Base-by-base conservation (phyloP, 35 echinoderm and acorn worm species). In the Nesometra sesokonis region DNA sequence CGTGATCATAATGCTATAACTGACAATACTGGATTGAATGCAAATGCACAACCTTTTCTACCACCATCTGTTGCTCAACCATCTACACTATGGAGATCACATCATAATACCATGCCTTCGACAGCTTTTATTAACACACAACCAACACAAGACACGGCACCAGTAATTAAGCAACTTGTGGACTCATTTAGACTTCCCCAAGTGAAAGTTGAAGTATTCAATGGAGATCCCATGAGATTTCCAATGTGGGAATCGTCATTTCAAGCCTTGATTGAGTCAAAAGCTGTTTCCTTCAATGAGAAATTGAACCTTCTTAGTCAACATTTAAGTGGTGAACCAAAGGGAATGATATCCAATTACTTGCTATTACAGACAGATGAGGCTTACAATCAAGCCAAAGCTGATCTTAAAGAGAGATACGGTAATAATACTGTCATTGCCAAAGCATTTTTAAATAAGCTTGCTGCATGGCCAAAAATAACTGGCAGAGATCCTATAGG, bases 291-390 rank as follows among this genome's bases (percentile, higher is more conserved):
- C 76, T 13, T 46, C 23, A 33, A 57, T 77, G 87, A 89, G 23
- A 84, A 85, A 35, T 32, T 90, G 3, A 57, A 90, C 57, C 43
- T 52, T 9, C 43, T 90, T 17, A 84, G 82, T 32, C 13, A 37
- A 27, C 77, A 78, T 29, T 47, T 84, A 27, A 0, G 32, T 17
- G 82, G 88, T 13, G 67, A 85, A 29, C 81, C 88, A 0, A 90
- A 84, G 30, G 43, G 77, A 15, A n/a, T 90, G 46, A 82, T 90
- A 0, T 46, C 76, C 27, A 82, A 90, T 35, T 85, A 90, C 67
- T 36, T 85, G 88, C 37, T 88, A 31, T 27, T 88, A 4, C 32
- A 78, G 36, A 88, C 77, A 15, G 86, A 88, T 17, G 86, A 88
- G 1, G 78, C 81, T 7, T 90, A 90, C 29, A 13, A 35, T 33